Conservation (phyloP, 2,797 vertebrate species). For the Chloroceryle inda region DNA sequence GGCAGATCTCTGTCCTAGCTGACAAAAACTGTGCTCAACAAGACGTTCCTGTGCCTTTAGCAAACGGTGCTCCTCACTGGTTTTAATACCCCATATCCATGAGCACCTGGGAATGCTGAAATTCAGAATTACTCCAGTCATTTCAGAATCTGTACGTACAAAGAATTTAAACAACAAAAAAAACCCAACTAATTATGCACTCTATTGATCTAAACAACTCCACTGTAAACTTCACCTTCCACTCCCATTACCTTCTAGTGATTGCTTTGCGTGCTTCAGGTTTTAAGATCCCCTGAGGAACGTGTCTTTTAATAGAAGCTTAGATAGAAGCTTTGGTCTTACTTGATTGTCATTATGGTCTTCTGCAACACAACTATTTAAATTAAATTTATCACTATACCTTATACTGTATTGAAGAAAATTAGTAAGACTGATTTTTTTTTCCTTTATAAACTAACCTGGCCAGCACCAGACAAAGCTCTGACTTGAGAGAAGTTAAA, state of each 20-base stretch:
- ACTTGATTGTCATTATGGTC: neutral
- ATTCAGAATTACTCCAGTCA: neutral
- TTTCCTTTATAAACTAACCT: slow-evolving; percentile 82
- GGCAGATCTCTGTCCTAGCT: neutral
- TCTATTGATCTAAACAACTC: neutral
- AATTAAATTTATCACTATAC: neutral
- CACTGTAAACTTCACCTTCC: neutral
- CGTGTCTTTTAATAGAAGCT: neutral
- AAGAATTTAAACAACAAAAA: neutral
- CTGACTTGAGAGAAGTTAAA: slow-evolving; percentile 88
- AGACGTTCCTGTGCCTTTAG: neutral
- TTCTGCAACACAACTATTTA: neutral
- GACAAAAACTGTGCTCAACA: neutral
- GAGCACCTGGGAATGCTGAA: neutral
- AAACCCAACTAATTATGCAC: neutral
- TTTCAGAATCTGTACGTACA: neutral
- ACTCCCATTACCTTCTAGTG: neutral
- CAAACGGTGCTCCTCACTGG: neutral
- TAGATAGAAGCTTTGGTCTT: neutral
- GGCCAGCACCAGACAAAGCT: slow-evolving; percentile 92
- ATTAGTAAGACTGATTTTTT: neutral
- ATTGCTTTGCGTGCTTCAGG: neutral
- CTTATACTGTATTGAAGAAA: neutral
- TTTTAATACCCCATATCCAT: neutral
- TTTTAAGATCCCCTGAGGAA: neutral